phyloP scores from a whole-genome alignment of 2,797 vertebrate genomes.

The Pygocentrus nattereri region DNA sequence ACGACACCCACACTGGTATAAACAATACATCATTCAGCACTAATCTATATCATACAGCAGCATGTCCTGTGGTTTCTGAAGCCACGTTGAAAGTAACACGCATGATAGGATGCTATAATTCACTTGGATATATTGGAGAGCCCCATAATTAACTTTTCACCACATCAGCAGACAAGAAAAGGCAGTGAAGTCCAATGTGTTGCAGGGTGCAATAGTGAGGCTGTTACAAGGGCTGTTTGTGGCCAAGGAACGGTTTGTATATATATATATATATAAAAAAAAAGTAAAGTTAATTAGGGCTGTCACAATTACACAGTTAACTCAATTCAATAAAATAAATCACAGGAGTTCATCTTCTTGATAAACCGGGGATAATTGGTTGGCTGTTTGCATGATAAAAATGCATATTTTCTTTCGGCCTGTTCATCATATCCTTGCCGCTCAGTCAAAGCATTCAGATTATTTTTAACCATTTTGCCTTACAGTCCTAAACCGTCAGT shows the following conservation, averaged over 20 bases:
- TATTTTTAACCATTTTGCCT: no score
- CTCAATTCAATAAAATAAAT: no score
- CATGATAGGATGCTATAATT: constrained; percentile 28
- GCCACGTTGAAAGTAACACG: constrained; percentile 45
- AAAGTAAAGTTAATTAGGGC: no score
- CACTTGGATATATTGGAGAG: constrained; percentile 12
- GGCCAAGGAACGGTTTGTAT: no score
- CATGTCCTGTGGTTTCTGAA: background rate
- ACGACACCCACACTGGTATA: background rate
- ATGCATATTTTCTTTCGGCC: no score
- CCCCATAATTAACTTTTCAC: constrained; percentile 34
- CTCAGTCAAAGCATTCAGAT: no score
- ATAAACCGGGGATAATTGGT: no score
- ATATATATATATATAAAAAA: no score
- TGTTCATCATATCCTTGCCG: no score
- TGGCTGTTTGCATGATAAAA: no score
- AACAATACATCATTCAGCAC: background rate
- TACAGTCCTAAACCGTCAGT: background rate
- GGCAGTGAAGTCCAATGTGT: background rate
- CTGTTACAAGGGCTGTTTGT: background rate
- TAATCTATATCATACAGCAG: background rate
- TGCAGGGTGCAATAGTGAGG: background rate
- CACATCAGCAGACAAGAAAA: constrained; percentile 1
- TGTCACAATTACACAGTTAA: no score
- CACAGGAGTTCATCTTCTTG: no score